Base-by-base conservation (phyloP, 1,140 invertebrate species). In the Drosophila aff. region DNA sequence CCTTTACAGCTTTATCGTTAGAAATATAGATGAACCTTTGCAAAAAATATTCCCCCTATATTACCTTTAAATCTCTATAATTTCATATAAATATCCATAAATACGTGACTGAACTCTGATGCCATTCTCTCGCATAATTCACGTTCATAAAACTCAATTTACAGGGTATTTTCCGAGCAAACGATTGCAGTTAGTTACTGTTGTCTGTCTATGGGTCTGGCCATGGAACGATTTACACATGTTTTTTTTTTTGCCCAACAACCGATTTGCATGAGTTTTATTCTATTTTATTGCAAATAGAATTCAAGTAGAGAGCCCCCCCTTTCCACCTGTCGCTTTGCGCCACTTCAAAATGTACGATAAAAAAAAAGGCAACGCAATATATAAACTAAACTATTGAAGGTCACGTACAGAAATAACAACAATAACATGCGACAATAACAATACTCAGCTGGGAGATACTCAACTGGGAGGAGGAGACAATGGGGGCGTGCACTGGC, bases 311-410 rank as follows among this genome's bases (percentile, higher is more conserved):
- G 57, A 78, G 63, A 53, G 7, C 59, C 63, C 36, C 15, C 36
- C 62, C 53, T 52, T 40, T 53, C 11, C 44, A 58, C 23, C 47
- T 57, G 31, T 63, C 50, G 46, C 40, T 67, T 26, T 44, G 44
- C 40, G 57, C 36, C 76, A 89, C 84, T 86, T 81, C 72, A 87
- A 68, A 65, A 73, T 78, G 73, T 74, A 80, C 74, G 84, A 84
- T 89, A 87, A 87, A 89, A 86, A 87, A 23, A 86, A 89, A 75
- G 65, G 81, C 84, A 76, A 81, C 83, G 76, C 81, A 89, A 81
- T 87, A 81, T 47, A 71, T 40, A 76, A 64, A 75, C 52, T 75
- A 83, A 79, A 75, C 78, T 75, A 89, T 83, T 89, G 81, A 89
- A 89, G 85, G 84, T 89, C 84, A 90, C 77, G 85, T 87, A 87